Percentiles rank a stretch among this genome's conserved stretches.
Evolutionary conservation across 2,113 vertebrate genomes (phyloP).

Genomic region (Oncorhynchus mykiss): DNA sequence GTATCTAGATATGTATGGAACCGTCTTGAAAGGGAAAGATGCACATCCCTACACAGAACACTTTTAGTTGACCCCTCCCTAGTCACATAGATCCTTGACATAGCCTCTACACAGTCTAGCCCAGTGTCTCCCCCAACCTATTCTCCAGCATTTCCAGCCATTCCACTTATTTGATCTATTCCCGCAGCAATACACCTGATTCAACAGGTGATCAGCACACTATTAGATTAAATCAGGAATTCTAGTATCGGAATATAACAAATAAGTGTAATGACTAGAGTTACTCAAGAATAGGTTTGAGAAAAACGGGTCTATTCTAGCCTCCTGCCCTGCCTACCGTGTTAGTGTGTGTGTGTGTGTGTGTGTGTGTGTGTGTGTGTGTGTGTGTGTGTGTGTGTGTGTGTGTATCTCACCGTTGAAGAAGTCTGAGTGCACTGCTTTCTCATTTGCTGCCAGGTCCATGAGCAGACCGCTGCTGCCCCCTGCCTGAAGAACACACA

Average conservation of each 20-base stretch:
- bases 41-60: background rate
- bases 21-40: too few species aligned
- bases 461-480: slow-evolving; percentile 94
- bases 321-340: too few species aligned
- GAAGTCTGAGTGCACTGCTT: slow-evolving; percentile 93
- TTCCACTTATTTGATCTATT: background rate
- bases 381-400: too few species aligned
- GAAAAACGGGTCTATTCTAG: background rate
- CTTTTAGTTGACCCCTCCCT: too few species aligned
- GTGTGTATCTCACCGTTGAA: slow-evolving; percentile 84
- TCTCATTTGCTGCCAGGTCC: slow-evolving; percentile 96
- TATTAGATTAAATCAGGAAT: background rate
- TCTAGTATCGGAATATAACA: background rate
- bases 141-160: background rate
- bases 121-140: background rate
- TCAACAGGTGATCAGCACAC: background rate
- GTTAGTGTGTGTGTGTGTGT: too few species aligned
- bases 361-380: too few species aligned
- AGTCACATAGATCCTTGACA: too few species aligned
- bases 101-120: too few species aligned
- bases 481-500: slow-evolving; percentile 80
- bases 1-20: too few species aligned
- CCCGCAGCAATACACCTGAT: background rate
- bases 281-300: background rate
- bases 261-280: background rate